Percentiles rank a stretch among this genome's conserved stretches.
Evolutionary conservation across 1,140 invertebrate genomes (phyloP).

Genomic region (Atta colombica): DNA sequence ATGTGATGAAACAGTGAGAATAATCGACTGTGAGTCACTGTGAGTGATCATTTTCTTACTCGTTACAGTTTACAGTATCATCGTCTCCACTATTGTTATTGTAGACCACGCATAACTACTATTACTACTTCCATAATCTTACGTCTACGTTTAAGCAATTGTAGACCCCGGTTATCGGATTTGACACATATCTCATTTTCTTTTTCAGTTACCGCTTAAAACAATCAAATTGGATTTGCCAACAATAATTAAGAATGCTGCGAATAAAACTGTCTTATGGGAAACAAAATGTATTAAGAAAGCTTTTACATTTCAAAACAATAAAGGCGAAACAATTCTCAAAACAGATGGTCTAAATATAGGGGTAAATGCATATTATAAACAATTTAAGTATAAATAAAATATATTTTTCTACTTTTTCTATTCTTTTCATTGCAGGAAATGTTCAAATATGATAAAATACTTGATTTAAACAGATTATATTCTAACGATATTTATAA

Average conservation of each 20-base stretch:
- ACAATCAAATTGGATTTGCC: slow-evolving; percentile 92
- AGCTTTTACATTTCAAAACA: slow-evolving; percentile 92
- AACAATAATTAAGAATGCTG: slow-evolving; percentile 92
- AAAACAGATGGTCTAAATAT: slow-evolving; percentile 99
- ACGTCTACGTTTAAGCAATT: too few species aligned
- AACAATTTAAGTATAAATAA: neutral
- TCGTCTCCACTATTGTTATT: too few species aligned
- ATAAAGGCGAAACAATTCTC: slow-evolving; percentile 88
- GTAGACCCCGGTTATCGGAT: too few species aligned
- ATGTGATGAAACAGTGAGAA: too few species aligned
- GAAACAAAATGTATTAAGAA: slow-evolving; percentile 94
- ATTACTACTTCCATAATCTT: too few species aligned
- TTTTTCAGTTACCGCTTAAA: slow-evolving; percentile 89
- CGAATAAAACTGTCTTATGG: slow-evolving; percentile 92
- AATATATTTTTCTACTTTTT: slow-evolving; percentile 12
- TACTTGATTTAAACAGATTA: slow-evolving; percentile 94
- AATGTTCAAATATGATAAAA: slow-evolving; percentile 93
- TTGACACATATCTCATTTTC: neutral
- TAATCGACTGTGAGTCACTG: too few species aligned
- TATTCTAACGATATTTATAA: slow-evolving; percentile 98
- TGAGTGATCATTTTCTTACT: too few species aligned
- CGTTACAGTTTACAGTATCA: too few species aligned
- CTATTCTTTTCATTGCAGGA: slow-evolving; percentile 86
- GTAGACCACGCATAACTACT: too few species aligned
- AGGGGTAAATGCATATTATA: slow-evolving; percentile 85